A percentile compares a stretch with the other conserved stretches of the same genome.
phyloP scores from a whole-genome alignment of 2,113 vertebrate genomes.

The Syngnathus floridae region DNA sequence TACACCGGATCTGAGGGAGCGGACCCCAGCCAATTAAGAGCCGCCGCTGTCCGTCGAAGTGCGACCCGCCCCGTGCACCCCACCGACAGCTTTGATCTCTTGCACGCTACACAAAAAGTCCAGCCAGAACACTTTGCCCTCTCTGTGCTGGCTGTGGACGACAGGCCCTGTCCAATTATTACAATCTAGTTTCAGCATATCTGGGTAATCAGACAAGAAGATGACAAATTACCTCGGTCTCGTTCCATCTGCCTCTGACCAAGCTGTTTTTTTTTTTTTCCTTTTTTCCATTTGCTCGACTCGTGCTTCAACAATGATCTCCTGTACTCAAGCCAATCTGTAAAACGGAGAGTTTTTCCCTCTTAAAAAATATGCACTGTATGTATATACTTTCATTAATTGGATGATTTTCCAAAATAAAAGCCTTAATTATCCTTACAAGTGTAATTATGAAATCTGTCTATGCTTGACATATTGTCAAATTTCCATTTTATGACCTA shows the following conservation, averaged over 20 bases:
- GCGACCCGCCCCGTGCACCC: conserved; percentile 9
- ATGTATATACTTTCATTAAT: neutral
- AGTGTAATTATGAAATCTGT: neutral
- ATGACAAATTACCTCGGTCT: conserved; percentile 52
- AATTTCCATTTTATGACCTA: no score
- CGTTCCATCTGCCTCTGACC: conserved; percentile 26
- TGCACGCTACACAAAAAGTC: conserved; percentile 52
- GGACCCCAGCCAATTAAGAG: conserved; percentile 64
- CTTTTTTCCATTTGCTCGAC: neutral
- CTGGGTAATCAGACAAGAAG: conserved; percentile 49
- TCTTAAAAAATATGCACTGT: neutral
- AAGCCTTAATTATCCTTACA: neutral
- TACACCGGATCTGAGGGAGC: conserved; percentile 64
- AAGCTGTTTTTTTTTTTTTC: conserved; percentile 8
- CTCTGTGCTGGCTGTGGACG: conserved; percentile 34
- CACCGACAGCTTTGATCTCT: conserved; percentile 57
- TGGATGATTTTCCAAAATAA: neutral
- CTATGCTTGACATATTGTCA: neutral
- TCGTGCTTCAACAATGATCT: neutral
- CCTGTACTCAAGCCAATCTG: neutral
- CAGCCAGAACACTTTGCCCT: conserved; percentile 53
- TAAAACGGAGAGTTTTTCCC: neutral
- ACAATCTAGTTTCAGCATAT: conserved; percentile 58
- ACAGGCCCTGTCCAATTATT: conserved; percentile 59
- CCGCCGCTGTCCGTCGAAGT: conserved; percentile 53